These are phyloP conservation scores for Chaetodon trifasciatus DNA, from an alignment of 2,797 vertebrate genomes.

Conservation along the genomic window DNA sequence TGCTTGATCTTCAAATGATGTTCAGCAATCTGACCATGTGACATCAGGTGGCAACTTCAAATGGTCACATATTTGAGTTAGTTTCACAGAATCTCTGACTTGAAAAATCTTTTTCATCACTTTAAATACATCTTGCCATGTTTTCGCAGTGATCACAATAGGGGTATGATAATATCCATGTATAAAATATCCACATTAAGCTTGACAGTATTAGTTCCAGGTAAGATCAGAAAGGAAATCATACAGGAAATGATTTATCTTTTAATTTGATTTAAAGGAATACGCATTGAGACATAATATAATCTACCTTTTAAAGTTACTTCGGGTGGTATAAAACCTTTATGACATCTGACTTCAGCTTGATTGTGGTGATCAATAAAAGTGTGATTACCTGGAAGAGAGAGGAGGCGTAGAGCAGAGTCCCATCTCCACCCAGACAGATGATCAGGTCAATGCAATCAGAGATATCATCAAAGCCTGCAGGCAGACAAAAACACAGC, in stretches of 20 bases:
- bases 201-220: neutral
- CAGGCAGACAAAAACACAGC: constrained; percentile 15
- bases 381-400: constrained; percentile 85
- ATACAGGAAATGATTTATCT: neutral
- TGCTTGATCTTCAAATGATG: neutral
- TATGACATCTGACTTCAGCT: neutral
- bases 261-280: neutral
- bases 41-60: neutral
- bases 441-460: constrained; percentile 89
- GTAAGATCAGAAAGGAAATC: neutral
- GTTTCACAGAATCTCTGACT: neutral
- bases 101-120: neutral
- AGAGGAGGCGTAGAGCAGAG: constrained; percentile 88
- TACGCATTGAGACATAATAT: neutral
- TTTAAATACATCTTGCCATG: neutral
- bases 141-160: neutral
- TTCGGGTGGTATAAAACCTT: neutral
- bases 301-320: neutral
- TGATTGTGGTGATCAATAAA: neutral
- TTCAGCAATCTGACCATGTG: neutral
- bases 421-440: constrained; percentile 89
- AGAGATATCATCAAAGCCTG: constrained; percentile 89
- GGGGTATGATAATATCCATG: neutral
- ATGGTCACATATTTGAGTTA: neutral
- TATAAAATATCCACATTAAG: neutral